Conservation (phyloP, 2,797 vertebrate species). For the Amblyopsis hoosieri region DNA sequence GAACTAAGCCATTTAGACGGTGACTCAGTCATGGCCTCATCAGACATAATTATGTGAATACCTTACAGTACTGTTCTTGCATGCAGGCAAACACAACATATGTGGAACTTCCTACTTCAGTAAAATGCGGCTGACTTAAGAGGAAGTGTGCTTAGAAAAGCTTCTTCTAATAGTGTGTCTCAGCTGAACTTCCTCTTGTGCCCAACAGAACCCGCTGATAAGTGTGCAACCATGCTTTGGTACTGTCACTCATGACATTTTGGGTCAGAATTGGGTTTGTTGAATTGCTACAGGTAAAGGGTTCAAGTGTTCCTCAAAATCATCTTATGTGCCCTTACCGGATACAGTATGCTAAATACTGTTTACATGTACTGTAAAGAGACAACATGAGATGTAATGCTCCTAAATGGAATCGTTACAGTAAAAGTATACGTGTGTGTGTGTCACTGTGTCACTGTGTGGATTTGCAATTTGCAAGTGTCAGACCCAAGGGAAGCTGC, state of each 20-base stretch:
- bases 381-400: constrained; percentile 1
- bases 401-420: constrained; percentile 17
- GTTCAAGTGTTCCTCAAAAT: too few relatives aligned
- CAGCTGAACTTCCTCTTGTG: constrained; percentile 66
- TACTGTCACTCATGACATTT: too few relatives aligned
- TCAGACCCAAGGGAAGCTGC: constrained; percentile 71
- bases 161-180: constrained; percentile 48
- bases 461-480: constrained; percentile 44
- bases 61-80: neutral
- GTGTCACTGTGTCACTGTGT: constrained; percentile 25
- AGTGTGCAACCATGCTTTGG: constrained; percentile 14
- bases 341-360: constrained; percentile 5
- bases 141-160: constrained; percentile 51
- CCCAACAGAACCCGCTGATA: constrained; percentile 26
- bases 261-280: too few relatives aligned
- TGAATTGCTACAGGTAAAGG: too few relatives aligned
- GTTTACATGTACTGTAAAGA: neutral
- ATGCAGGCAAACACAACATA: neutral
- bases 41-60: neutral
- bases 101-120: constrained; percentile 17
- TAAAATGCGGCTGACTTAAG: constrained; percentile 25
- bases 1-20: neutral
- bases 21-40: too few relatives aligned
- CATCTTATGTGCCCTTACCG: neutral
- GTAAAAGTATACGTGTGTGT: constrained; percentile 21